phyloP scores from a whole-genome alignment of 2,113 vertebrate species.

The Alethe diademata region DNA sequence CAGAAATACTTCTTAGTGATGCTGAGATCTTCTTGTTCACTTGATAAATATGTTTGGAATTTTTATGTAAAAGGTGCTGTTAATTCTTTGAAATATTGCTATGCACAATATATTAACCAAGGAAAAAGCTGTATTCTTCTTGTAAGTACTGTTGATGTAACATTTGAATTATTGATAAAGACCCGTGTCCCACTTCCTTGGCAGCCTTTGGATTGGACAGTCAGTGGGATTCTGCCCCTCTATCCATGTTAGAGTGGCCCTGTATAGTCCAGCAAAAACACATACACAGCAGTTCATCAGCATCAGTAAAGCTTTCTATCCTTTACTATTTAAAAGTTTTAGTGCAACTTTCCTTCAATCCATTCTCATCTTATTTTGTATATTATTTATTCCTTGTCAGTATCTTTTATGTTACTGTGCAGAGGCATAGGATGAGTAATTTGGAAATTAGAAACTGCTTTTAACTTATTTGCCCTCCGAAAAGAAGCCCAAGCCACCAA shows the following conservation, averaged over 20 bases:
- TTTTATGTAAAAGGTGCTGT: constrained; percentile 55
- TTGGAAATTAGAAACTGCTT: neutral
- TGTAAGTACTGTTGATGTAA: neutral
- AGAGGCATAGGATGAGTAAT: neutral
- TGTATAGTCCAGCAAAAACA: neutral
- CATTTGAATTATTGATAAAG: neutral
- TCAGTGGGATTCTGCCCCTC: neutral
- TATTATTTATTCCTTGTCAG: neutral
- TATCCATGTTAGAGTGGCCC: neutral
- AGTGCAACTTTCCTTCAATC: neutral
- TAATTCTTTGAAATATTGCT: constrained; percentile 21
- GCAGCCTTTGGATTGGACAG: neutral
- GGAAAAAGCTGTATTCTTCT: constrained; percentile 8
- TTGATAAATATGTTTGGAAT: constrained; percentile 51
- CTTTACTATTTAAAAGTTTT: neutral
- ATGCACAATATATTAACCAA: neutral
- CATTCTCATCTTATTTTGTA: neutral
- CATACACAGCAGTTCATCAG: neutral
- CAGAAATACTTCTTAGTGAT: constrained; percentile 70
- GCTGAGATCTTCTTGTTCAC: constrained; percentile 65
- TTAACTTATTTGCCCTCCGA: neutral
- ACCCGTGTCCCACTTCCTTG: neutral
- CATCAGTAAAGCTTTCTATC: neutral
- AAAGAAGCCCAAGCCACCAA: neutral
- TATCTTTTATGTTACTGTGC: neutral